Percentiles rank a stretch among this genome's conserved stretches.
Conservation (phyloP, 1,140 invertebrate genomes). For the Drosophila kurseongensis region DNA sequence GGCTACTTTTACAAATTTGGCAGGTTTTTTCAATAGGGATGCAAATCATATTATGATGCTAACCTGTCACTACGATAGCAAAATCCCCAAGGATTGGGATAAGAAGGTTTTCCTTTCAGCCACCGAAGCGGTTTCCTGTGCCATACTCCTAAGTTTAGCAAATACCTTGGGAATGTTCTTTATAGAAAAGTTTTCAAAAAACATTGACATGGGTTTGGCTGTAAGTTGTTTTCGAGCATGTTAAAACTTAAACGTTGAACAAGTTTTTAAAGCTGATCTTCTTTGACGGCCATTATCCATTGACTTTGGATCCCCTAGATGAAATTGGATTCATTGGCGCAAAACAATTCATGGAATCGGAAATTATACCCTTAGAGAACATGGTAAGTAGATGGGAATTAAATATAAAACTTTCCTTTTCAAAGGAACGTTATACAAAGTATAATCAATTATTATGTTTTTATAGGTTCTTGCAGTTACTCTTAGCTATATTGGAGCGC, state of each 20-base stretch:
- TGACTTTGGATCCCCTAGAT: not conserved
- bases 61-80: constrained; percentile 51
- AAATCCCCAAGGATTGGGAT: not conserved
- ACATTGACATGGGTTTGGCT: constrained; percentile 24
- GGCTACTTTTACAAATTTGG: constrained; percentile 19
- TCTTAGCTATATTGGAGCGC: constrained; percentile 49
- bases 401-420: not conserved
- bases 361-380: not conserved
- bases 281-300: constrained; percentile 50
- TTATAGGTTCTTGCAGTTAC: constrained; percentile 19
- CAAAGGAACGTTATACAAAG: too few relatives aligned
- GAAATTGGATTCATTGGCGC: constrained; percentile 23
- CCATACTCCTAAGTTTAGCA: constrained; percentile 42
- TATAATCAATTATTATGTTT: not conserved
- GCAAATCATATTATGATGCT: constrained; percentile 23
- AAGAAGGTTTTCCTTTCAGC: constrained; percentile 10
- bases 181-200: not conserved
- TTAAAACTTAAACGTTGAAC: not conserved
- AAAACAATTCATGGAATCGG: constrained; percentile 5
- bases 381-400: constrained; percentile 25
- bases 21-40: constrained; percentile 28
- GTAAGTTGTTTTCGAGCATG: constrained; percentile 13
- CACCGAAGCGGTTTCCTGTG: constrained; percentile 53
- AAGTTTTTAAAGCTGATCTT: constrained; percentile 29
- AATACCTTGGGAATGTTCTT: constrained; percentile 22